Base-by-base conservation (phyloP, 2,797 vertebrate species). In the Semaprochilodus insignis region DNA sequence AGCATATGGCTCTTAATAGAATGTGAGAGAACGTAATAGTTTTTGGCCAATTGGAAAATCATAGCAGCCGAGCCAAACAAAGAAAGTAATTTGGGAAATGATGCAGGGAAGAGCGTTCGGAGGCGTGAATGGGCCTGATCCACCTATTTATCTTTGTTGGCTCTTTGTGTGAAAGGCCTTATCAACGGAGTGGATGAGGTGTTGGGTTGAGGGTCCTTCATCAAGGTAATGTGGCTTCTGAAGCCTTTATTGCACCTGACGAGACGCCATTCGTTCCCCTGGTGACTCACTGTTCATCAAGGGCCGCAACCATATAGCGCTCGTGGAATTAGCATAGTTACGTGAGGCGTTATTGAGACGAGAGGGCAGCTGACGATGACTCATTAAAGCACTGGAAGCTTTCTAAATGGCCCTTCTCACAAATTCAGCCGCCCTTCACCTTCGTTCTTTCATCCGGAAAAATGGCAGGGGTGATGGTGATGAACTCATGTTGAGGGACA, bases 311-410 rank as follows among this genome's bases (percentile, higher is more conserved):
- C 19, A 27, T 27, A 27, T 51, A 73, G 71, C 51, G 51, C 40
- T 62, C 74, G 73, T 31, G 52, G 71, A 80, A 81, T 82, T 83
- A 85, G 83, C 73, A 81, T 77, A 74, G 59, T 82, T 82, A 63
- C 36, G 63, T 60, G 77, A 76, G 77, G 69, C 36, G 27, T 70
- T 65, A 57, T 82, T 82, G 76, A 82, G 77, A 48, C 21, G 10
- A 40, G 73, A 74, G 31, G 69, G 67, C 63, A 77, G 72, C 62
- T 17, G 48, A 66, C 13, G 48, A 66, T 84, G 83, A 81, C 65
- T 79, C 79, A 79, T 44, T 66, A 21, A 34, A 69, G 57, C 54
- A n/a, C 36, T 70, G 65, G 21, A 23, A 25, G 31, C 69, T 81
- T 84, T 72, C 40, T 77, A 55, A 81, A 80, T 69, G 71, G 62